A percentile compares a stretch with the other conserved stretches of the same genome.
phyloP scores from a whole-genome alignment of 2,797 vertebrate genomes.

The Hoplostethus atlanticus region DNA sequence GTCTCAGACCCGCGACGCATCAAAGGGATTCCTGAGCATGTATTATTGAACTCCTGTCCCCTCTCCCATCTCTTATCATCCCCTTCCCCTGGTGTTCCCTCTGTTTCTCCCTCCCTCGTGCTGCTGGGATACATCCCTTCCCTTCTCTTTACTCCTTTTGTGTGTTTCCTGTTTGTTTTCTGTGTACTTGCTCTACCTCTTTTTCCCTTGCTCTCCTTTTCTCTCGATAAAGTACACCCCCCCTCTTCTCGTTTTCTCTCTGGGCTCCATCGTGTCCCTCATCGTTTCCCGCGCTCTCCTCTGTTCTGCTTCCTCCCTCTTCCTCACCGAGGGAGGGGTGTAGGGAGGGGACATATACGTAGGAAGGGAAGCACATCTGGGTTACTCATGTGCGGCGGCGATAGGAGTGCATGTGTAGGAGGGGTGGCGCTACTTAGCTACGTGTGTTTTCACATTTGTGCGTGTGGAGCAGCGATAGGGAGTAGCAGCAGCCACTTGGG shows the following conservation, averaged over 20 bases:
- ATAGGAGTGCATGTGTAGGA: conserved; percentile 57
- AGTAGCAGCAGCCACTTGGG: conserved; percentile 48
- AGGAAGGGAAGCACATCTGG: conserved; percentile 63
- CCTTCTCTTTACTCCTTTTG: neutral
- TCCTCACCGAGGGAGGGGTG: conserved; percentile 35
- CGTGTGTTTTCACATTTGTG: conserved; percentile 18
- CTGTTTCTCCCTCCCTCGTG: conserved; percentile 5
- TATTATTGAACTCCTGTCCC: conserved; percentile 49
- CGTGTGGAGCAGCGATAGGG: conserved; percentile 43
- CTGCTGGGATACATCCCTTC: conserved; percentile 13
- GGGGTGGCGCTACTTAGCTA: conserved; percentile 34
- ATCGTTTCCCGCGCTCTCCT: neutral
- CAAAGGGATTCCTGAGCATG: conserved; percentile 55
- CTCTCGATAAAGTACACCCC: conserved; percentile 7
- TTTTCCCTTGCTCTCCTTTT: neutral
- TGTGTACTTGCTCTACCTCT: neutral
- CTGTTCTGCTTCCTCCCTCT: conserved; percentile 41
- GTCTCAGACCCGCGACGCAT: conserved; percentile 9
- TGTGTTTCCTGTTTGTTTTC: conserved; percentile 1
- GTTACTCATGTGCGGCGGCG: conserved; percentile 62
- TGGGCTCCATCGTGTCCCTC: neutral
- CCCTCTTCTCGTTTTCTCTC: conserved; percentile 18
- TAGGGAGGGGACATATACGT: conserved; percentile 47
- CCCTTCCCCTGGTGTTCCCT: neutral
- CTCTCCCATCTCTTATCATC: conserved; percentile 43